These are phyloP conservation scores for Sebastes minor DNA, from an alignment of 2,797 vertebrate species.

Conservation along the genomic window DNA sequence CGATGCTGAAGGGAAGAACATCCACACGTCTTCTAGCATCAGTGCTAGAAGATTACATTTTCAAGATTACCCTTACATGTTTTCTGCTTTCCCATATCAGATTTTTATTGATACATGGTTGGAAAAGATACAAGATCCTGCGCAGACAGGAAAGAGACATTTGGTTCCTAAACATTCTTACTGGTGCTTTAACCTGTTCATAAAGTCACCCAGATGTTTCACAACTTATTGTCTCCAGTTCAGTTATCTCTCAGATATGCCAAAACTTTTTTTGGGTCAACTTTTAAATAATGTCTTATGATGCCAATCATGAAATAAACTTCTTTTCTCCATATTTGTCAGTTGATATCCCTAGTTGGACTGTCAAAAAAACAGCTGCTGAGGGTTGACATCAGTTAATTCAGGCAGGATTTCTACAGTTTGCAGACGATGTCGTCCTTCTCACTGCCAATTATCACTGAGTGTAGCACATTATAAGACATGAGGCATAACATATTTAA, in stretches of 20 bases:
- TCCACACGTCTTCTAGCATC: background rate
- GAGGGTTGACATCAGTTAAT: background rate
- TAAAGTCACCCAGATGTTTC: background rate
- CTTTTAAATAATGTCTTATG: background rate
- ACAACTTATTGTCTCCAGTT: background rate
- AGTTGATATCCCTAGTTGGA: background rate
- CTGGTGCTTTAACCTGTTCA: background rate
- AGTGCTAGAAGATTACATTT: background rate
- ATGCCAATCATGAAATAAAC: background rate
- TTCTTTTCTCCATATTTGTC: background rate
- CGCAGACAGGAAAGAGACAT: too few species aligned
- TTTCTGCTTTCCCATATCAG: background rate
- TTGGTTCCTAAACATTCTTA: background rate
- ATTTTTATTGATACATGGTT: background rate
- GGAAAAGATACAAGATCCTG: background rate
- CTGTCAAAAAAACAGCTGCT: background rate
- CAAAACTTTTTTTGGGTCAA: background rate
- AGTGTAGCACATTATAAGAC: too few species aligned
- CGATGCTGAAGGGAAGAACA: slow-evolving; percentile 72
- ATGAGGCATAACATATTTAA: too few species aligned
- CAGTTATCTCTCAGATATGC: background rate
- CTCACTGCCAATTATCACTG: too few species aligned
- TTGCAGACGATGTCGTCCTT: background rate
- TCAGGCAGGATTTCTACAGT: background rate
- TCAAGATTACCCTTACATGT: too few species aligned